Conservation (phyloP, 1,140 invertebrate species). For the Brachionus angularis region DNA sequence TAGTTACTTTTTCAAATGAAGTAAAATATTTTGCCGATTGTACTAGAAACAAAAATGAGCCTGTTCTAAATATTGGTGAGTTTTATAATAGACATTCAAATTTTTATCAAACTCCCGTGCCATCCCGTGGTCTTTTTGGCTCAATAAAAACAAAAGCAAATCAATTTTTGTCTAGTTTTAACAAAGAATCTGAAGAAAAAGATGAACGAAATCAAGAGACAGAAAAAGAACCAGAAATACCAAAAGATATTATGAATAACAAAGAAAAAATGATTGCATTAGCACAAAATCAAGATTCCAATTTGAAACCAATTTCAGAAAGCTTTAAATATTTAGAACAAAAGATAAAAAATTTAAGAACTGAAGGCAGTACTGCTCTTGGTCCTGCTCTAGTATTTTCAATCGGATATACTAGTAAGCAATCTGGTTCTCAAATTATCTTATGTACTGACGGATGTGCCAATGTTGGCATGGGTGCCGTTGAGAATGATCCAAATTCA, state of each 20-base stretch:
- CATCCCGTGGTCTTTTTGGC: neutral
- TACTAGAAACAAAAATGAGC: neutral
- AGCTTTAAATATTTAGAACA: constrained; percentile 45
- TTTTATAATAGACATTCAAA: too few relatives aligned
- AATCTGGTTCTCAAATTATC: constrained; percentile 55
- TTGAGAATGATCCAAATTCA: constrained; percentile 46
- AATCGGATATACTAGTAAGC: constrained; percentile 49
- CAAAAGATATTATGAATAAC: constrained; percentile 41
- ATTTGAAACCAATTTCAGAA: constrained; percentile 46
- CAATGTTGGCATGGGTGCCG: constrained; percentile 53
- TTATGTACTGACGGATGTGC: constrained; percentile 56
- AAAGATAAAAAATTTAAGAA: constrained; percentile 46
- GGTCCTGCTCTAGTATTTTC: constrained; percentile 53
- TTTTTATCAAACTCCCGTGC: too few relatives aligned
- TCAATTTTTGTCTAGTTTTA: neutral
- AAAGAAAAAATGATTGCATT: constrained; percentile 47
- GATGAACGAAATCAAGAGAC: neutral
- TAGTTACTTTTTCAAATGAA: constrained; percentile 49
- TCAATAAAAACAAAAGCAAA: neutral
- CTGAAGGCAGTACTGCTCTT: constrained; percentile 51
- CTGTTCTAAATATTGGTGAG: too few relatives aligned
- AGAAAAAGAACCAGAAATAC: neutral
- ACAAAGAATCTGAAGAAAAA: neutral
- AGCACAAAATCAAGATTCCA: constrained; percentile 46
- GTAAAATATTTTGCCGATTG: constrained; percentile 49